Conservation (phyloP, 2,888 invertebrate species). For the Ctena decussata region DNA sequence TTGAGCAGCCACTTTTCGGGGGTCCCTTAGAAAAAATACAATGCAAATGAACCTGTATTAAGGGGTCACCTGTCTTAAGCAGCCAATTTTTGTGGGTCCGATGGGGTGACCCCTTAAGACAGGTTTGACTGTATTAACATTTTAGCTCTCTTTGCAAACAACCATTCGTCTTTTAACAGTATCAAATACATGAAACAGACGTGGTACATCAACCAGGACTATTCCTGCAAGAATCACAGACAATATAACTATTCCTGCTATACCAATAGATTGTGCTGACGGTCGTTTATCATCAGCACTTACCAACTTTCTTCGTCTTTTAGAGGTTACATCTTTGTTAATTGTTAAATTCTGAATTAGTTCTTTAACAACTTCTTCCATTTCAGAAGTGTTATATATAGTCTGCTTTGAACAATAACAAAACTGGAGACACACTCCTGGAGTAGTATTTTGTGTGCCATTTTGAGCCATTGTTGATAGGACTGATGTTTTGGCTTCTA, state of each 20-base stretch:
- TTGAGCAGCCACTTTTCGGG: too few species aligned
- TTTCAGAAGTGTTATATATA: not conserved
- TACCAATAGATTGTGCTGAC: slow-evolving; percentile 51
- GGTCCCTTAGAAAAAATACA: too few species aligned
- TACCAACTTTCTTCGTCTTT: slow-evolving; percentile 25
- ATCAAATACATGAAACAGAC: too few species aligned
- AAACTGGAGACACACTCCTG: too few species aligned
- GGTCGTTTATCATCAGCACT: slow-evolving; percentile 58
- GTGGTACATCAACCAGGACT: not conserved
- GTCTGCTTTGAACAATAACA: not conserved
- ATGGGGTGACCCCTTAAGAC: too few species aligned
- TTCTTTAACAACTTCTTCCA: not conserved
- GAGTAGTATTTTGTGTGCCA: too few species aligned
- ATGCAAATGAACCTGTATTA: too few species aligned
- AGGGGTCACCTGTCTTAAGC: too few species aligned
- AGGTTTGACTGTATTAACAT: too few species aligned
- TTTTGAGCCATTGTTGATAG: not conserved
- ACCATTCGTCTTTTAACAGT: too few species aligned
- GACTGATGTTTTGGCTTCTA: not conserved
- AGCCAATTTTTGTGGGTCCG: too few species aligned
- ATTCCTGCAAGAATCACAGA: not conserved
- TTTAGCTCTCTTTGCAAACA: too few species aligned
- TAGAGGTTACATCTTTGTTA: slow-evolving; percentile 46
- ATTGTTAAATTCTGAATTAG: slow-evolving; percentile 25
- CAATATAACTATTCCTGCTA: not conserved